Evolutionary conservation across 2,113 vertebrate genomes (phyloP), one percentile per base, ranked within the genome.

Genomic region (Silurus glanis): DNA sequence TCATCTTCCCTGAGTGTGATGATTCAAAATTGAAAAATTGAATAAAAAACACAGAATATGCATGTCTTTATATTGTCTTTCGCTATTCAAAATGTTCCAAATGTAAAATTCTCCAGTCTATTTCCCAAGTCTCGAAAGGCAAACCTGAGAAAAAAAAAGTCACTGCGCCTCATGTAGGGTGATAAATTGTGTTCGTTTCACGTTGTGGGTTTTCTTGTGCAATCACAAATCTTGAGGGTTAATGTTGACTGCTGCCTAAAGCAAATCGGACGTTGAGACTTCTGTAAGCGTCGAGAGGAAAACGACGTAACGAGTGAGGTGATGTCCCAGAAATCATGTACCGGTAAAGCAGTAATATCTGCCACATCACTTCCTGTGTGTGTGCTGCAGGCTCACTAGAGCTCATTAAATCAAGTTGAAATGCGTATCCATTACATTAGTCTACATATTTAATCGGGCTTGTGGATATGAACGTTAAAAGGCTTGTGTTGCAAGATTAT

Each of bases 401-500:
- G 9, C 67, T 61, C 79, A 62, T 74, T 47, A 23, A 49, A 3
- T 74, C 67, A 61, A 23, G 25, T 19, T 62, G 67, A 51, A 82
- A 74, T 25, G 59, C 9, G 23, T 67, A 83, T 75, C 83, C 51
- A 83, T 85, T 87, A 85, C 9, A 53, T 62, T 58, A 64, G 83
- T 67, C 80, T 71, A 66, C 64, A 85, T 47, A 72, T 62, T 62
- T 71, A 80, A 83, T 80, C 56, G 56, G 5, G 59, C 80, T 58
- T 45, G 16, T 72, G 74, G 51, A 86, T 87, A 21, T 74, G 21
- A 80, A 74, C 12, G 76, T 79, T 53, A 67, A 56, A 80, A 83
- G 51, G 88, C 87, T 87, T 3, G 5, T 47, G 55, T 86, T 82
- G 37, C 86, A 62, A 90, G 88, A 85, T 90, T 87, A 84, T 89